phyloP scores from a whole-genome alignment of 1,140 invertebrate genomes.

The Microplitis demolitor region DNA sequence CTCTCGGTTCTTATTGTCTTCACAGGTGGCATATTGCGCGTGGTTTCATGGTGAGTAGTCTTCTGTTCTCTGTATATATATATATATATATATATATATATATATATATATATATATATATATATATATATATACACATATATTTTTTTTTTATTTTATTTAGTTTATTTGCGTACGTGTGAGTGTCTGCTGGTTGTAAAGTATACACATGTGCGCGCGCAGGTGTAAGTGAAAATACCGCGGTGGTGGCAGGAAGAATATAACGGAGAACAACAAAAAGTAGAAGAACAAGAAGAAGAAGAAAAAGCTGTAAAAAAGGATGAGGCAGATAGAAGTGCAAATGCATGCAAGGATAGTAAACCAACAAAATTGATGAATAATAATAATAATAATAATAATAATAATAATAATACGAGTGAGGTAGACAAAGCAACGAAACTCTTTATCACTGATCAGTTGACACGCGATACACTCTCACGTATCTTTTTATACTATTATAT shows the following conservation, averaged over 20 bases:
- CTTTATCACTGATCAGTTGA: slow-evolving; percentile 12
- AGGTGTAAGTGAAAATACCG: slow-evolving; percentile 12
- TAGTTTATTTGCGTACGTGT: background rate
- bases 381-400: too few relatives aligned
- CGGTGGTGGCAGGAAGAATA: background rate
- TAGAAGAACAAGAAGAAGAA: background rate
- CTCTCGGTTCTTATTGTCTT: background rate
- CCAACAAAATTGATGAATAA: too few relatives aligned
- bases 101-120: too few relatives aligned
- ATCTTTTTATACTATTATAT: background rate
- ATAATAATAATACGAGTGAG: too few relatives aligned
- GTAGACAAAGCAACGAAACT: background rate
- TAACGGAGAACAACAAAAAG: slow-evolving; percentile 1
- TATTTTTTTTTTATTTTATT: background rate
- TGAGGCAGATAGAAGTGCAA: background rate
- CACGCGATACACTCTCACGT: slow-evolving; percentile 9
- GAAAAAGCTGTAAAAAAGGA: background rate
- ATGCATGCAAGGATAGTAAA: background rate
- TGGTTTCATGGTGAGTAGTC: background rate
- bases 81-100: too few relatives aligned
- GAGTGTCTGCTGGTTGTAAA: background rate
- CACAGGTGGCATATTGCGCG: slow-evolving; percentile 12
- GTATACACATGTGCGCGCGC: background rate
- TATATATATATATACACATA: too few relatives aligned
- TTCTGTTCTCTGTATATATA: background rate